Percentiles rank a stretch among this genome's conserved stretches.
phyloP scores from a whole-genome alignment of 2,113 vertebrate species.

The Indri indri region DNA sequence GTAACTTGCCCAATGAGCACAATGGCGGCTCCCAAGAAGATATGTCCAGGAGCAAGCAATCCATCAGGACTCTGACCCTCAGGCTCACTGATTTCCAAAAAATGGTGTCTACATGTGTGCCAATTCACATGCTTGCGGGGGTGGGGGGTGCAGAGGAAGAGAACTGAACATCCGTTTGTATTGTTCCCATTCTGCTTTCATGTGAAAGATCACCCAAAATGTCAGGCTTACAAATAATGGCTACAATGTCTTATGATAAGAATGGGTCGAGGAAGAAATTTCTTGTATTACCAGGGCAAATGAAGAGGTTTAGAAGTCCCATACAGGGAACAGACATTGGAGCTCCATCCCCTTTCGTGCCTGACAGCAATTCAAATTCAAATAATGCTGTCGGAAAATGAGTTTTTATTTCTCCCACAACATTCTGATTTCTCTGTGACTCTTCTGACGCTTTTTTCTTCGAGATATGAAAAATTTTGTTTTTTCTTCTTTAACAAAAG shows the following conservation, averaged over 20 bases:
- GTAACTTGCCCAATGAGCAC: neutral
- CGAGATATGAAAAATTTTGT: neutral
- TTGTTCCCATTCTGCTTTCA: neutral
- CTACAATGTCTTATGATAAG: neutral
- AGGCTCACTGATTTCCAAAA: neutral
- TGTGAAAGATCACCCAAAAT: neutral
- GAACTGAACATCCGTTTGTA: neutral
- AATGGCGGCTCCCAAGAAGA: neutral
- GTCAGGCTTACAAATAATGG: neutral
- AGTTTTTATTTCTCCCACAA: neutral
- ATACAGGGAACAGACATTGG: neutral
- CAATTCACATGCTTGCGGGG: neutral
- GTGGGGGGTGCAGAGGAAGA: neutral
- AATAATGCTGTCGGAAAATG: neutral
- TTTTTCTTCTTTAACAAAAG: conserved; percentile 21
- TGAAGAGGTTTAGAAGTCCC: neutral
- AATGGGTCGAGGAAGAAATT: neutral
- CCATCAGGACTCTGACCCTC: neutral
- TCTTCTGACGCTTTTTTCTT: neutral
- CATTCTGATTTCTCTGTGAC: neutral
- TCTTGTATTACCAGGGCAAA: neutral
- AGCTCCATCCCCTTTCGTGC: neutral
- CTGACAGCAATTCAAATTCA: conserved; percentile 18
- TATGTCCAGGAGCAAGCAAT: neutral
- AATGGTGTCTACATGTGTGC: neutral